Evolutionary conservation across 1,140 invertebrate genomes (phyloP).

Genomic region (Listronotus bonariensis): DNA sequence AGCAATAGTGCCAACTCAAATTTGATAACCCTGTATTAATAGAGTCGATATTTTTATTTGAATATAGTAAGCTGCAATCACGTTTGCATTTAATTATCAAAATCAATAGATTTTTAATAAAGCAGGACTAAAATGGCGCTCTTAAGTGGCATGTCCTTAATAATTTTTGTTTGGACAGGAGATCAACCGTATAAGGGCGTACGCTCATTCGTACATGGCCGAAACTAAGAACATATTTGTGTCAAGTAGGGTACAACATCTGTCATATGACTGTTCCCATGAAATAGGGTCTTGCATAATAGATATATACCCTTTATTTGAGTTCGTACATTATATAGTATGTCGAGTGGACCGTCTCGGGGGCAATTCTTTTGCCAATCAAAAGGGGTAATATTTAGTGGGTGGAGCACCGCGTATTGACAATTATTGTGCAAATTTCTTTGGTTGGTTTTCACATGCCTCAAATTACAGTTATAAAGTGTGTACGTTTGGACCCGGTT

Average conservation of each 20-base stretch:
- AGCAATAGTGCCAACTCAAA: no score
- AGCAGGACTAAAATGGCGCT: conserved; percentile 22
- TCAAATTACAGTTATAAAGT: conserved; percentile 17
- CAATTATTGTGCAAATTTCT: conserved; percentile 28
- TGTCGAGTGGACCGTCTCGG: conserved; percentile 39
- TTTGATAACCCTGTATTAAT: no score
- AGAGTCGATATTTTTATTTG: not conserved
- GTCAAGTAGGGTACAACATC: conserved; percentile 47
- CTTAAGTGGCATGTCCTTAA: conserved; percentile 33
- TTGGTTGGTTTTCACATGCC: conserved; percentile 3
- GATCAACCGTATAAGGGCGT: conserved; percentile 34
- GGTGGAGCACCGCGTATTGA: conserved; percentile 45
- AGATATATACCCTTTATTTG: conserved; percentile 48
- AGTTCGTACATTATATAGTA: conserved; percentile 22
- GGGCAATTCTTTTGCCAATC: conserved; percentile 47
- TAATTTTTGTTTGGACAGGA: conserved; percentile 31
- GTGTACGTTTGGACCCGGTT: conserved; percentile 18
- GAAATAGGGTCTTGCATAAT: conserved; percentile 45
- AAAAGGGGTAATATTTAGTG: conserved; percentile 48
- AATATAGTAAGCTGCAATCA: conserved; percentile 15
- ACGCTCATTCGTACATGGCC: conserved; percentile 32
- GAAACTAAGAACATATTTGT: conserved; percentile 37
- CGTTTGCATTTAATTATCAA: conserved; percentile 12
- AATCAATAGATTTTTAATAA: conserved; percentile 16
- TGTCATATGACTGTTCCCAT: conserved; percentile 49